phyloP scores from a whole-genome alignment of 2,888 invertebrate genomes.

The Amblyjoppa proteus region DNA sequence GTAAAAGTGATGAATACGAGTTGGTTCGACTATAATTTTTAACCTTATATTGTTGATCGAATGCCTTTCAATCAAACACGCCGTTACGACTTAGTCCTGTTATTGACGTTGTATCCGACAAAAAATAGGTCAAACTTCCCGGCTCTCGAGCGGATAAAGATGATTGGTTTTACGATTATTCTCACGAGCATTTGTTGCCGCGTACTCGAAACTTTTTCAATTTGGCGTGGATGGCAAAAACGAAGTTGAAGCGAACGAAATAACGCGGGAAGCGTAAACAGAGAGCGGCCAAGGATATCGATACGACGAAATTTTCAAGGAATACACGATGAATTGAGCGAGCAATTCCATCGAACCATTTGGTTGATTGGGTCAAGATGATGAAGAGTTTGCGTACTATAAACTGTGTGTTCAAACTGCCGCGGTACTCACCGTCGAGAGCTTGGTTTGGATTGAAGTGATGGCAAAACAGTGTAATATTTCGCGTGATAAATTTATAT shows the following conservation, averaged over 20 bases:
- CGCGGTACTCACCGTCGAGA: background rate
- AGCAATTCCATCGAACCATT: slow-evolving; percentile 53
- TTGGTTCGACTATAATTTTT: background rate
- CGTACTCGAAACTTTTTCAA: slow-evolving; percentile 46
- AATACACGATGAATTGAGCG: slow-evolving; percentile 52
- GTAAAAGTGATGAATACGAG: background rate
- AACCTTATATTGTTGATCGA: background rate
- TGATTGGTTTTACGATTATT: background rate
- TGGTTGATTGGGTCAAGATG: slow-evolving; percentile 58
- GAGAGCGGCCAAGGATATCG: slow-evolving; percentile 17
- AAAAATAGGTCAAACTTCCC: background rate
- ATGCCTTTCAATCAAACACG: background rate
- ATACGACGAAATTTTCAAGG: slow-evolving; percentile 49
- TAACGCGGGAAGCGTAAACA: slow-evolving; percentile 23
- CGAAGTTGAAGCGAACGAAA: slow-evolving; percentile 5
- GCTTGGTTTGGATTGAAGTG: background rate
- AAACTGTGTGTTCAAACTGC: background rate
- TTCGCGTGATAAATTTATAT: background rate
- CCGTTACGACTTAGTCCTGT: background rate
- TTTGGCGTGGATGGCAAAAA: slow-evolving; percentile 26
- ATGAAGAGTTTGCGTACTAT: slow-evolving; percentile 44
- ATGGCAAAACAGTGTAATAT: background rate
- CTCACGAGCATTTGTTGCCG: background rate
- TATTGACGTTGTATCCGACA: background rate
- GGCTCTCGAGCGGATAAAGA: background rate